Conservation (phyloP, 35 echinoderm and acorn worm genomes). For the Nesometra sesokonis region DNA sequence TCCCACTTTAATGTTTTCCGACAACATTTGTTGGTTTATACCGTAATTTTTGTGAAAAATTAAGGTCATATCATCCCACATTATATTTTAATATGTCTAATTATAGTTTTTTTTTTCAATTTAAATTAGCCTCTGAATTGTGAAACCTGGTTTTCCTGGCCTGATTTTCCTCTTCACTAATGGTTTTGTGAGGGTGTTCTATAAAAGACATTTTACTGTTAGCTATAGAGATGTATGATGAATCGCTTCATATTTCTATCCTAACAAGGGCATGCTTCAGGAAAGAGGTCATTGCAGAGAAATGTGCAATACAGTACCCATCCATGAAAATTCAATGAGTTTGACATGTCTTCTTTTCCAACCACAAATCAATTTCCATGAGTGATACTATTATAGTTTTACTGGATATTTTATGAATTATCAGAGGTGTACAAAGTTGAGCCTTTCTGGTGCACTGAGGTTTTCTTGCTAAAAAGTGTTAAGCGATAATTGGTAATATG, state of each 20-base stretch:
- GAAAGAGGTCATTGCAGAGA: background rate
- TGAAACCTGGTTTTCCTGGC: background rate
- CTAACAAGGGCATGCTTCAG: background rate
- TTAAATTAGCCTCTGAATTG: background rate
- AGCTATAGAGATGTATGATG: background rate
- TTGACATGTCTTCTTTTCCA: background rate
- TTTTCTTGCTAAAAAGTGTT: too few relatives aligned
- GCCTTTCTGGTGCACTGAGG: too few relatives aligned
- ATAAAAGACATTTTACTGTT: background rate
- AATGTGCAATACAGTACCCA: background rate
- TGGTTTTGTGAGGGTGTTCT: background rate
- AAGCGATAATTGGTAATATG: too few relatives aligned
- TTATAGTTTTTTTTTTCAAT: background rate
- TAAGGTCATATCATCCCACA: background rate
- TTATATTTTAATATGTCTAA: too few relatives aligned
- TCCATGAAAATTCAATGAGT: background rate
- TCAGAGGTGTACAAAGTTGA: too few relatives aligned
- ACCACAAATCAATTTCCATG: background rate
- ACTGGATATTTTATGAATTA: too few relatives aligned
- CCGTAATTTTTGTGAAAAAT: too few relatives aligned
- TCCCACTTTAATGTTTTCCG: background rate
- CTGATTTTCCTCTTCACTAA: background rate
- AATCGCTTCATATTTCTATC: background rate
- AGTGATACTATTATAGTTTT: too few relatives aligned
- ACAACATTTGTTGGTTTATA: background rate